Evolutionary conservation across 2,888 invertebrate species (phyloP), one percentile per base, ranked within the genome.

Genomic region (Oscheius sp.): DNA sequence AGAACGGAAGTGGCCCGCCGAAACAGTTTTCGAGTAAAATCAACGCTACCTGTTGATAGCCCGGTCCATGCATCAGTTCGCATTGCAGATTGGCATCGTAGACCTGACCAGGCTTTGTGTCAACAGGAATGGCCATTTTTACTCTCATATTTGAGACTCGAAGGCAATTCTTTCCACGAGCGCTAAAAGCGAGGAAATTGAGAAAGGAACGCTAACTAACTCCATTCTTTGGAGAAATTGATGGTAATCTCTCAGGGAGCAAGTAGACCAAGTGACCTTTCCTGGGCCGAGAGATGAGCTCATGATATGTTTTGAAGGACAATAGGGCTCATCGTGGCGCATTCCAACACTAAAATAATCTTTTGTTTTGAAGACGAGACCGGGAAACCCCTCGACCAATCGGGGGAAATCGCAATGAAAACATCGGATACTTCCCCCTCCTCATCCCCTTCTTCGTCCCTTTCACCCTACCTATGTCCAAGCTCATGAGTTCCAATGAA

Each of bases 401-500:
- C 12, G 3, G 50, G 20, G 6, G 3, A n/a, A n/a, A n/a, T n/a
- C n/a, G n/a, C n/a, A n/a, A n/a, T n/a, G n/a, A n/a, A n/a, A n/a
- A n/a, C n/a, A n/a, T n/a, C n/a, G n/a, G n/a, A n/a, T n/a, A n/a
- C n/a, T n/a, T n/a, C n/a, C n/a, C n/a, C n/a, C n/a, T n/a, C n/a
- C n/a, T n/a, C n/a, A n/a, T n/a, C n/a, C n/a, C n/a, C n/a, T n/a
- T n/a, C n/a, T n/a, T n/a, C n/a, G 46, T 10, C 20, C 23, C 1
- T 5, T n/a, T n/a, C 20, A 63, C 52, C 2, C n/a, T 17, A 81
- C 81, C 79, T 82, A 73, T 86, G 86, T 6, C 86, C 86, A 45
- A 86, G 76, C 71, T 86, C 86, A 69, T 86, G 86, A 0, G 86
- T 87, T 42, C 84, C 85, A 52, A 86, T 87, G 71, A 86, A 87